These are phyloP conservation scores for Porites lobata DNA, from an alignment of 92 coral and sea anemone genomes.

Conservation along the genomic window DNA sequence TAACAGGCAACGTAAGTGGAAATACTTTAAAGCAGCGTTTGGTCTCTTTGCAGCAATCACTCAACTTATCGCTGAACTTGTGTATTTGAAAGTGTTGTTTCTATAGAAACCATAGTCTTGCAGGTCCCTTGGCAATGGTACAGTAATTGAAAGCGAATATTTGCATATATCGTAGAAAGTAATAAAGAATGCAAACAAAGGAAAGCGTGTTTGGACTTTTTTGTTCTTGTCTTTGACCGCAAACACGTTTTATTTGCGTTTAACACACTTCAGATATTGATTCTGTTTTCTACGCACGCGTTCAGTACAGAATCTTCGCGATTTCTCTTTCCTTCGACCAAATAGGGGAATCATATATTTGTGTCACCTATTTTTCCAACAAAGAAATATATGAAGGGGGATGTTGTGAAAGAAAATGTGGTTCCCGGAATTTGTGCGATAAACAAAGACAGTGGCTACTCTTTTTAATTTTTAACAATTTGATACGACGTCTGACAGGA, in stretches of 20 bases:
- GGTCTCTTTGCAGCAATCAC: not conserved
- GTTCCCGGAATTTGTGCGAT: too few species aligned
- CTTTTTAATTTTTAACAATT: too few species aligned
- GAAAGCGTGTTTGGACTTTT: constrained; percentile 1
- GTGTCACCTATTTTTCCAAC: too few species aligned
- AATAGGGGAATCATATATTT: too few species aligned
- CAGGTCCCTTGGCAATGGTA: constrained; percentile 28
- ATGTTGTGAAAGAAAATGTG: too few species aligned
- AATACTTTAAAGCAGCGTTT: not conserved
- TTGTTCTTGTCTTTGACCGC: not conserved
- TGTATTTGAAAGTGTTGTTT: not conserved
- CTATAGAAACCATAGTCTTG: constrained; percentile 25
- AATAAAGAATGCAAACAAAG: constrained; percentile 32
- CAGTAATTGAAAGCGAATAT: constrained; percentile 22
- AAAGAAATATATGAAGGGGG: too few species aligned
- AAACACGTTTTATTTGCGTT: constrained; percentile 8
- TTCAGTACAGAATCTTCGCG: not conserved
- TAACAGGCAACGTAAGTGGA: not conserved
- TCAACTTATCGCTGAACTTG: not conserved
- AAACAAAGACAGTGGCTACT: too few species aligned
- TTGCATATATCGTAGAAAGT: constrained; percentile 23
- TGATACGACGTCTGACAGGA: too few species aligned
- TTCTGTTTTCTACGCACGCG: not conserved
- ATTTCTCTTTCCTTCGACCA: too few species aligned
- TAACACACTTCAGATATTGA: not conserved